These are phyloP conservation scores for Gandaritis pyraliata DNA, from an alignment of 2,888 invertebrate species.

Conservation along the genomic window DNA sequence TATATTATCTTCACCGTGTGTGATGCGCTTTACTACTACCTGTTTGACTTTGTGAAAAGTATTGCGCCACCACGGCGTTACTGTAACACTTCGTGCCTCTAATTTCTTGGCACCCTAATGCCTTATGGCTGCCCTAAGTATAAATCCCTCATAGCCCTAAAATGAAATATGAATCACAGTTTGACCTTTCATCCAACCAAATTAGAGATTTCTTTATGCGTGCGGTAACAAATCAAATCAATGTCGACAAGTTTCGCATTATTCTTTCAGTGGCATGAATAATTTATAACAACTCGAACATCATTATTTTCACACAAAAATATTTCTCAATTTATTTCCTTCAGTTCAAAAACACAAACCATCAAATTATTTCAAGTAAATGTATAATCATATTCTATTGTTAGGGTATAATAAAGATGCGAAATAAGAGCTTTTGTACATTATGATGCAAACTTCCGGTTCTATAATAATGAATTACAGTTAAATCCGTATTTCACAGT, in stretches of 20 bases:
- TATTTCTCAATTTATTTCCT: constrained; percentile 14
- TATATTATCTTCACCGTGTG: no score
- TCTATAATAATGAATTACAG: constrained; percentile 41
- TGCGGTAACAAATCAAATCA: constrained; percentile 13
- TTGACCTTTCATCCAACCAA: neutral
- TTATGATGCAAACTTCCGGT: constrained; percentile 39
- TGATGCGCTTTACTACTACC: no score
- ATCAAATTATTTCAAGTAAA: constrained; percentile 23
- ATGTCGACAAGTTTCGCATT: constrained; percentile 16
- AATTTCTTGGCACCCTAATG: no score
- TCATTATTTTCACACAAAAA: constrained; percentile 17
- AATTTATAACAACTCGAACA: constrained; percentile 13
- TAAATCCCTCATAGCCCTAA: no score
- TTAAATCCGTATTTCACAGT: constrained; percentile 35
- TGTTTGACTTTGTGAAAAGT: no score
- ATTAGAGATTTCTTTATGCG: constrained; percentile 6
- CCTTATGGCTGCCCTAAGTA: no score
- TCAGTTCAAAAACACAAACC: constrained; percentile 24
- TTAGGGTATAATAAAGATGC: constrained; percentile 21
- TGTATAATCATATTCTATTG: constrained; percentile 19
- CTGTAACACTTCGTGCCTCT: no score
- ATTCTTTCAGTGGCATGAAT: constrained; percentile 13
- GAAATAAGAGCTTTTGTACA: constrained; percentile 11
- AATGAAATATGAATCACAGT: no score
- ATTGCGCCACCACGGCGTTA: no score